phyloP scores from a whole-genome alignment of 2,888 invertebrate genomes.

The Scaptodrosophila latifasciaeformis region DNA sequence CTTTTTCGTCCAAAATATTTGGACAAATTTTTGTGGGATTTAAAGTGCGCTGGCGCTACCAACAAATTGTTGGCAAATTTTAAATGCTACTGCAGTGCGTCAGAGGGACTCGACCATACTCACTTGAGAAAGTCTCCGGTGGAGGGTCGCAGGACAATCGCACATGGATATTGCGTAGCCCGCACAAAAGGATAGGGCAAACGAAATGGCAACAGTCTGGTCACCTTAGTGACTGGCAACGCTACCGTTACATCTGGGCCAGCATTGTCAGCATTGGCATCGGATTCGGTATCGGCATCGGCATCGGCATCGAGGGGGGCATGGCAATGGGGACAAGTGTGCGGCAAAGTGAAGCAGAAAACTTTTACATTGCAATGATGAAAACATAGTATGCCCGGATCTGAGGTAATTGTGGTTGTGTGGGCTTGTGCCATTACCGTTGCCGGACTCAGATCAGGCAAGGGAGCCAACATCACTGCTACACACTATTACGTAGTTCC shows the following conservation, averaged over 20 bases:
- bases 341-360: slow-evolving; percentile 87
- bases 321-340: slow-evolving; percentile 86
- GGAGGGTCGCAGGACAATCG: slow-evolving; percentile 91
- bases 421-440: slow-evolving; percentile 56
- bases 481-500: slow-evolving; percentile 14
- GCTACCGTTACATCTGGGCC: slow-evolving; percentile 20
- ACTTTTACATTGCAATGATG: slow-evolving; percentile 90
- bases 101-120: slow-evolving; percentile 69
- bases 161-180: slow-evolving; percentile 86
- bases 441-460: slow-evolving; percentile 14
- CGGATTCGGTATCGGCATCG: slow-evolving; percentile 19
- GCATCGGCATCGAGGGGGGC: slow-evolving; percentile 77
- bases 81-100: not conserved
- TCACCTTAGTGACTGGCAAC: slow-evolving; percentile 2
- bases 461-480: no score
- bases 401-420: slow-evolving; percentile 76
- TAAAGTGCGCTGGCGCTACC: not conserved
- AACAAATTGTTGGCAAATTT: slow-evolving; percentile 1
- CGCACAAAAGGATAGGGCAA: slow-evolving; percentile 91
- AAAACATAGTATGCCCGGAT: slow-evolving; percentile 91
- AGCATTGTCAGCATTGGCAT: slow-evolving; percentile 10
- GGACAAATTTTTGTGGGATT: not conserved
- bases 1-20: no score
- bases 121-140: slow-evolving; percentile 91
- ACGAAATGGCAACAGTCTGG: slow-evolving; percentile 85